Evolutionary conservation across 2,888 invertebrate genomes (phyloP).

Genomic region (Prosopocoilus inquinatus): DNA sequence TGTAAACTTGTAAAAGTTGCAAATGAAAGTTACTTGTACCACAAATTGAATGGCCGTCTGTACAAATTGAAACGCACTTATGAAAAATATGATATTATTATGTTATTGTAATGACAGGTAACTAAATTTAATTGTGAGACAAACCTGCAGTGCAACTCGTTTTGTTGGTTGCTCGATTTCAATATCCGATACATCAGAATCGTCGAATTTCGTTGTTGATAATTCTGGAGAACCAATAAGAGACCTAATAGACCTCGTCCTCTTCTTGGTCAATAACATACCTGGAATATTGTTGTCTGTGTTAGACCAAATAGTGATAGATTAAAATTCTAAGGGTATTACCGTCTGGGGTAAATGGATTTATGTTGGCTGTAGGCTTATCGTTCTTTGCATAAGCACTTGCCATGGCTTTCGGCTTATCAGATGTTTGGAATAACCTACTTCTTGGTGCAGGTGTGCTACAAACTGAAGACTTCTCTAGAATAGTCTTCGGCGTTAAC

Average conservation of each 20-base stretch:
- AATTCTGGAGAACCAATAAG: slow-evolving; percentile 40
- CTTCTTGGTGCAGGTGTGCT: slow-evolving; percentile 60
- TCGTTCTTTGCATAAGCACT: slow-evolving; percentile 49
- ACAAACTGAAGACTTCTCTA: slow-evolving; percentile 66
- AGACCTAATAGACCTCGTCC: slow-evolving; percentile 64
- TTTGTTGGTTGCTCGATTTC: slow-evolving; percentile 74
- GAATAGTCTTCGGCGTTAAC: slow-evolving; percentile 79
- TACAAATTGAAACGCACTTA: too few species aligned
- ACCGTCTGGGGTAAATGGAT: slow-evolving; percentile 84
- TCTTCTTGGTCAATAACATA: slow-evolving; percentile 67
- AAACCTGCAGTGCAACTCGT: slow-evolving; percentile 58
- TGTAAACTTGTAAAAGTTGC: too few species aligned
- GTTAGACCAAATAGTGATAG: not conserved
- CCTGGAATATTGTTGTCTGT: slow-evolving; percentile 44
- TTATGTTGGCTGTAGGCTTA: slow-evolving; percentile 71
- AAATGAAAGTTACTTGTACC: too few species aligned
- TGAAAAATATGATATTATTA: too few species aligned
- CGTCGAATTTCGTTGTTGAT: slow-evolving; percentile 37
- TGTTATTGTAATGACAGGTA: too few species aligned
- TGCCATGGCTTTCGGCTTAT: slow-evolving; percentile 51
- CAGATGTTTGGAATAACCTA: slow-evolving; percentile 52
- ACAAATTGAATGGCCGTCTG: too few species aligned
- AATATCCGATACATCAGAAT: slow-evolving; percentile 52
- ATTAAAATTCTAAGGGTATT: slow-evolving; percentile 27
- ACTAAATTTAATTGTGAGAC: not conserved